Conservation (phyloP, 2,888 invertebrate species). For the Lycia hirtaria region DNA sequence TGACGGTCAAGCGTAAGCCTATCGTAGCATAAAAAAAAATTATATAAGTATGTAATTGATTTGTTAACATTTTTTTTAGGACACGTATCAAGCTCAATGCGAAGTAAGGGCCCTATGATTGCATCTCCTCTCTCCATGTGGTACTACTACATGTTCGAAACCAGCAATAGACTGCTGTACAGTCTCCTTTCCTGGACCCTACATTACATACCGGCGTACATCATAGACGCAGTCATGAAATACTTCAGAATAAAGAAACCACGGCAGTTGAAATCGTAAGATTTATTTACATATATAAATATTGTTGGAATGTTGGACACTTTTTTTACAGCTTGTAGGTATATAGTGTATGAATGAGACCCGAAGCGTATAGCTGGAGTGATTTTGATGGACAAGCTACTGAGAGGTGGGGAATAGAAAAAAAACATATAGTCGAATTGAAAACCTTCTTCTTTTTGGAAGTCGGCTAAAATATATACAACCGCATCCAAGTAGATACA, state of each 20-base stretch:
- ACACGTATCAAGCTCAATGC: background rate
- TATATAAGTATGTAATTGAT: too few relatives aligned
- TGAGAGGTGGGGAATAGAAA: too few relatives aligned
- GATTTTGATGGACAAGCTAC: too few relatives aligned
- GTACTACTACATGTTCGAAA: conserved; percentile 73
- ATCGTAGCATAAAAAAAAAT: background rate
- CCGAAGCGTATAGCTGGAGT: too few relatives aligned
- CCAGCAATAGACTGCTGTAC: conserved; percentile 23
- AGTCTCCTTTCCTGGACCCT: conserved; percentile 38
- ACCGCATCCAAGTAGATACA: too few relatives aligned
- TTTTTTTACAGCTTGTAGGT: too few relatives aligned
- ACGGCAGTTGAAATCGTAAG: conserved; percentile 16
- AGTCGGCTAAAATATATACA: too few relatives aligned
- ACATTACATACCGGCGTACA: conserved; percentile 50
- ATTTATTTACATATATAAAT: background rate
- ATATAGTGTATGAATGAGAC: too few relatives aligned
- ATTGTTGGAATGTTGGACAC: too few relatives aligned
- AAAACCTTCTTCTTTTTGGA: too few relatives aligned
- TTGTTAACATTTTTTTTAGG: conserved; percentile 5
- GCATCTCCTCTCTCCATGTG: conserved; percentile 58
- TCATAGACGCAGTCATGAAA: conserved; percentile 1
- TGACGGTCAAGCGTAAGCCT: too few relatives aligned
- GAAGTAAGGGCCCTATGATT: background rate
- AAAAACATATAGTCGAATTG: too few relatives aligned
- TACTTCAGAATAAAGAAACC: conserved; percentile 12